These are phyloP conservation scores for Athripsodes cinereus DNA, from an alignment of 2,888 invertebrate genomes.

Conservation along the genomic window DNA sequence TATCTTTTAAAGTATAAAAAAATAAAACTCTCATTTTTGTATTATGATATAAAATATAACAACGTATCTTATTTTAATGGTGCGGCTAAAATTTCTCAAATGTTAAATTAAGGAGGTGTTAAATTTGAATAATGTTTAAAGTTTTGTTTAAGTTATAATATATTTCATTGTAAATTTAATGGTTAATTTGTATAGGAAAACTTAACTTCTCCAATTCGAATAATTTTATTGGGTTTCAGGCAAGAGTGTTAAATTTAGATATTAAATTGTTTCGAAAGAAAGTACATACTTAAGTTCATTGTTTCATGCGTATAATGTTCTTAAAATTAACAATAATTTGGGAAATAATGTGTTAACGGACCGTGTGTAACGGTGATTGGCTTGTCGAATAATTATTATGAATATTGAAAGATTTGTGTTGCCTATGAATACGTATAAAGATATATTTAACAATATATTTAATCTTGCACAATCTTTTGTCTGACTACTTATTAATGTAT, in stretches of 20 bases:
- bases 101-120: neutral
- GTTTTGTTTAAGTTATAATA: conserved; percentile 1
- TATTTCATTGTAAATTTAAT: conserved; percentile 2
- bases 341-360: too few relatives aligned
- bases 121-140: neutral
- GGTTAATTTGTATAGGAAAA: conserved; percentile 2
- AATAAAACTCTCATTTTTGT: too few relatives aligned
- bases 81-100: neutral
- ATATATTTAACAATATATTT: too few relatives aligned
- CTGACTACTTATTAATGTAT: too few relatives aligned
- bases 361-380: too few relatives aligned
- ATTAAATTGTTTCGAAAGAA: neutral
- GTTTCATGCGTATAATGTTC: neutral
- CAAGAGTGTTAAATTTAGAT: neutral
- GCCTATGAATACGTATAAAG: too few relatives aligned
- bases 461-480: too few relatives aligned
- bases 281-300: neutral
- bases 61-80: neutral
- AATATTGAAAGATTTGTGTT: too few relatives aligned
- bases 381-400: too few relatives aligned
- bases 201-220: neutral
- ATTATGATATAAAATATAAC: too few relatives aligned
- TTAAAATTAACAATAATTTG: neutral
- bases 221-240: neutral
- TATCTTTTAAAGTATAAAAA: too few relatives aligned